These are phyloP conservation scores for Cecidostiba fungosa DNA, from an alignment of 2,888 invertebrate genomes.

Conservation along the genomic window DNA sequence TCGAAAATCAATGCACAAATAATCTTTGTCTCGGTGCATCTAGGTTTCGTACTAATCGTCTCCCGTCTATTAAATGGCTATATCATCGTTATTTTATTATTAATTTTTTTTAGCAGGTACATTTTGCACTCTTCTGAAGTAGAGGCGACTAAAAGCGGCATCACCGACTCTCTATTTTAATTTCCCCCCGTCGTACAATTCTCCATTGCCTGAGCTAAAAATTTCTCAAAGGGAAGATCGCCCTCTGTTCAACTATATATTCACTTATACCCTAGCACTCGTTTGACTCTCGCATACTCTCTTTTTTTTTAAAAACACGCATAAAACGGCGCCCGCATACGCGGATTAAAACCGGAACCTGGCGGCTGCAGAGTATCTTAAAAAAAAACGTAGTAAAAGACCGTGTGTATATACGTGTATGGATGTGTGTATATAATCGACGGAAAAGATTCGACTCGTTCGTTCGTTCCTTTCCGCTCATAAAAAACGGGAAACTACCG, in stretches of 20 bases:
- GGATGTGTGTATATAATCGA: constrained; percentile 12
- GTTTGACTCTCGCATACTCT: not conserved
- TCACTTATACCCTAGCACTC: constrained; percentile 30
- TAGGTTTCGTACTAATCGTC: constrained; percentile 24
- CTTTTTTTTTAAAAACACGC: constrained; percentile 36
- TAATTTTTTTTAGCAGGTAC: constrained; percentile 76
- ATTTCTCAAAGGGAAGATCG: constrained; percentile 7
- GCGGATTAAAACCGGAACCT: constrained; percentile 59
- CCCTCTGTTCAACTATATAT: not conserved
- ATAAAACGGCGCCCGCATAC: constrained; percentile 48
- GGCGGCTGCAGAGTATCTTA: constrained; percentile 40
- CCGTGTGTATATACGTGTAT: not conserved
- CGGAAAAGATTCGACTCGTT: constrained; percentile 36
- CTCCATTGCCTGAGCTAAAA: constrained; percentile 42
- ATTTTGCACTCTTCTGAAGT: constrained; percentile 73
- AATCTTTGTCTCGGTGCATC: constrained; percentile 45
- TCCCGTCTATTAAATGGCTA: constrained; percentile 66
- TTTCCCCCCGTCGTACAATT: not conserved
- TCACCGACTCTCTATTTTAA: constrained; percentile 42
- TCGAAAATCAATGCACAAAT: constrained; percentile 51
- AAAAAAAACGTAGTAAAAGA: constrained; percentile 58
- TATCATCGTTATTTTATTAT: constrained; percentile 69
- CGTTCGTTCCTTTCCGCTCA: constrained; percentile 32
- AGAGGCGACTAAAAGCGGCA: constrained; percentile 63
- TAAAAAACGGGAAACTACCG: constrained; percentile 52